phyloP scores from a whole-genome alignment of 2,888 invertebrate genomes.

The Papilio protenor region DNA sequence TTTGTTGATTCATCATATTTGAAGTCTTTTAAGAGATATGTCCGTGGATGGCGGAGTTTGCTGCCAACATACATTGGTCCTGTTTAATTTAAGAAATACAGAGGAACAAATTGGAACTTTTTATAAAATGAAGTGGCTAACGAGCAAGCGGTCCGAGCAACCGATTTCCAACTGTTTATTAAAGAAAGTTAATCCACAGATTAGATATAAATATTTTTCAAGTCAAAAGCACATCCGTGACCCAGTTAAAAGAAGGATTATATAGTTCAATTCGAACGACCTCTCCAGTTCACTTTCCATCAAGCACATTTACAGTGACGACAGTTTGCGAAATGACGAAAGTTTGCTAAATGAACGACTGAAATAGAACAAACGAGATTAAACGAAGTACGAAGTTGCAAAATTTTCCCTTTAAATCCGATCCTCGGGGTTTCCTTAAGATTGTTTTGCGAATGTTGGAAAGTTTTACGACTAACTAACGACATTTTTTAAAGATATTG shows the following conservation, averaged over 20 bases:
- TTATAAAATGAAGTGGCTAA: too few species aligned
- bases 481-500: too few species aligned
- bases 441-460: neutral
- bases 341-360: neutral
- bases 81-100: neutral
- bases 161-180: neutral
- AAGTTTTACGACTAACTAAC: neutral
- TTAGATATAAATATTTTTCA: neutral
- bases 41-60: neutral
- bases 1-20: constrained; percentile 19
- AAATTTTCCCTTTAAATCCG: neutral
- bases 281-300: neutral
- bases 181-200: neutral
- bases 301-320: neutral
- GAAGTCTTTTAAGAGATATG: neutral
- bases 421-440: neutral
- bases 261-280: neutral
- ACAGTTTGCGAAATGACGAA: neutral
- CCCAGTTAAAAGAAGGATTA: neutral
- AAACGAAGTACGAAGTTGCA: neutral
- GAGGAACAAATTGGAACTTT: neutral
- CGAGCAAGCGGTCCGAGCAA: too few species aligned
- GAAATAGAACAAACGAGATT: neutral
- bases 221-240: neutral
- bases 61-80: neutral